These are phyloP conservation scores for Isaurus tuberculatus DNA, from an alignment of 92 coral and sea anemone species.

Conservation along the genomic window DNA sequence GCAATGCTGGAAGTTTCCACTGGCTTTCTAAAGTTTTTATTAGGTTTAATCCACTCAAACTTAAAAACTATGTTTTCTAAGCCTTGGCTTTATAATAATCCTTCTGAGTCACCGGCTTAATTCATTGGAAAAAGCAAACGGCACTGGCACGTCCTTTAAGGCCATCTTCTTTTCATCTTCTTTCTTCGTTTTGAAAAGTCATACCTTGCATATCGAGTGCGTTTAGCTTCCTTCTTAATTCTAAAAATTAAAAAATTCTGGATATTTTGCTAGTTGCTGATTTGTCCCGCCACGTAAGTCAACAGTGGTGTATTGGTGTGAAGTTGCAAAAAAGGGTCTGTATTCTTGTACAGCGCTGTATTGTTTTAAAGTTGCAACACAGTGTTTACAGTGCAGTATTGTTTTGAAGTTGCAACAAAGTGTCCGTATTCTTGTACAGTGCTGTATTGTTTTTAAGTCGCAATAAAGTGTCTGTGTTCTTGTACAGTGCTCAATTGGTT, in stretches of 20 bases:
- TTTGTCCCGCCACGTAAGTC: neutral
- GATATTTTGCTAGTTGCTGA: neutral
- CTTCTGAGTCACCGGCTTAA: neutral
- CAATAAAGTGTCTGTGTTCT: no score
- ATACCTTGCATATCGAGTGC: neutral
- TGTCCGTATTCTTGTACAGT: neutral
- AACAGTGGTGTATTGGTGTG: neutral
- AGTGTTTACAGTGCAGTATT: neutral
- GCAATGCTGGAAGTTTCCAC: neutral
- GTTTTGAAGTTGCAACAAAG: neutral
- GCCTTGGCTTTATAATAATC: neutral
- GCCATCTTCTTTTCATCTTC: no score
- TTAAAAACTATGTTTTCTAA: neutral
- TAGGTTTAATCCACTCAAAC: neutral
- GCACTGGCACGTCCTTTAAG: no score
- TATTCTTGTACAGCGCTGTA: neutral
- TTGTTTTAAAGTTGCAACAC: no score
- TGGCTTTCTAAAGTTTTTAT: neutral
- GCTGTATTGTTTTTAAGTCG: no score
- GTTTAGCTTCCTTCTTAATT: neutral
- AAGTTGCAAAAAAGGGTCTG: neutral
- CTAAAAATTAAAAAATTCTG: neutral
- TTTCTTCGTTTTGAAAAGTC: no score
- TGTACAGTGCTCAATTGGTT: neutral
- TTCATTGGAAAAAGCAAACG: neutral